Base-by-base conservation (phyloP, 1,140 invertebrate genomes). In the Tyrophagus putrescentiae region DNA sequence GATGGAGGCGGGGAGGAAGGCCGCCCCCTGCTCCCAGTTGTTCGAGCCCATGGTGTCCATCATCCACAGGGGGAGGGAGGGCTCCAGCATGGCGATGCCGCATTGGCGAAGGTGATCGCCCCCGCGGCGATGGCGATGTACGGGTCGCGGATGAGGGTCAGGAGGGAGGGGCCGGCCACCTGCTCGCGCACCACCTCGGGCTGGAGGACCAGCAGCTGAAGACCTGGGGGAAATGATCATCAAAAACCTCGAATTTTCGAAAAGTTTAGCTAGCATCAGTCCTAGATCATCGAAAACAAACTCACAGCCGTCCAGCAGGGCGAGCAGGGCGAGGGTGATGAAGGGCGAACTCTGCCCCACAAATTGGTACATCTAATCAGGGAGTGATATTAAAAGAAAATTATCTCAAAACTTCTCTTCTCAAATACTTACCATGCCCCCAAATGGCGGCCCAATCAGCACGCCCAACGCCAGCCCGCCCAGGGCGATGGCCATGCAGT, bases 51-150 rank as follows among this genome's bases (percentile, higher is more conserved):
- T 97, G 16, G 87, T 95, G 68, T 95, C 91, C 75, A 95, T 92
- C 92, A 98, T 97, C 91, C 91, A 97, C 56, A 95, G 81, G 0
- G 94, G 94, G 29, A 98, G 73, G 18, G 91, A 93, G 0, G 94
- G 93, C 68, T 98, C 94, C 71, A 98, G 72, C 88, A 97, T 96
- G 0, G 93, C 93, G 45, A 98, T 97, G 9, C 41, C 94, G 95
- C 89, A 72, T 98, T 98, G 1, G 91, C 92, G 71, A 98, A 95
- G 0, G 92, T 96, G 45, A 98, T 96, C 16, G 93, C 88, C 78
- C 79, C 82, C 60, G 82, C 81, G 41, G 80, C 78, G 33, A 84
- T 70, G n/a, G 83, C 67, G 64, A 84, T 98, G 73, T 99, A 98
- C 0, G 94, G 95, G 76, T 99, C 96, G 56, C 80, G 86, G 32